Conservation (phyloP, 2,113 vertebrate genomes). For the Sinocyclocheilus maitianheensis region DNA sequence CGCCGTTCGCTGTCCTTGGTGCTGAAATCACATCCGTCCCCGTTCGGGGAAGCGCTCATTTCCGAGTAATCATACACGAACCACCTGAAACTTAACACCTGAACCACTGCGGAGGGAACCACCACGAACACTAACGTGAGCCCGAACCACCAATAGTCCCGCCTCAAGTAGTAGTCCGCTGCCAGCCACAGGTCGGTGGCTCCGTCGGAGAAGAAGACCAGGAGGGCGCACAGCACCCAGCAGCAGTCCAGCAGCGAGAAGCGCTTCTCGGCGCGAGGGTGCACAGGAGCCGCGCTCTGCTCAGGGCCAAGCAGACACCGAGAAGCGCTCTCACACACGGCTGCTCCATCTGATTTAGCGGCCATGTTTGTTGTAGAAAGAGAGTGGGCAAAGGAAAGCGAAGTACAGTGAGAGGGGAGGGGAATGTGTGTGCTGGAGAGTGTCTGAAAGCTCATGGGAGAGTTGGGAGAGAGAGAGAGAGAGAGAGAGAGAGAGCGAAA, state of each 20-base stretch:
- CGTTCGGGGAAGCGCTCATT: conserved; percentile 61
- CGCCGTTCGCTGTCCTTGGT: conserved; percentile 58
- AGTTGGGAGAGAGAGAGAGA: background rate
- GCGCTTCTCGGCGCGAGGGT: conserved; percentile 60
- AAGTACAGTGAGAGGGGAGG: conserved; percentile 39
- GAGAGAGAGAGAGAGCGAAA: conserved; percentile 49
- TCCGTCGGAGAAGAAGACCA: conserved; percentile 86
- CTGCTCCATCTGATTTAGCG: conserved; percentile 84
- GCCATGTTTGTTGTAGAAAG: conserved; percentile 81
- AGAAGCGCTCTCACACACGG: conserved; percentile 57
- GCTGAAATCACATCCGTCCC: conserved; percentile 56
- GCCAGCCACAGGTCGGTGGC: conserved; percentile 88
- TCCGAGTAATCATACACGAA: conserved; percentile 80
- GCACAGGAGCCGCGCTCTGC: conserved; percentile 44
- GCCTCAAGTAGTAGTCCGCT: conserved; percentile 79
- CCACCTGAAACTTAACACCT: conserved; percentile 88
- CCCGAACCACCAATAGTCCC: conserved; percentile 79
- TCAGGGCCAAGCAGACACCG: conserved; percentile 57
- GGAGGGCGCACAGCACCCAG: conserved; percentile 81
- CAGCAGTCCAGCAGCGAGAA: conserved; percentile 79
- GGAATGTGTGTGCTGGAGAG: conserved; percentile 18
- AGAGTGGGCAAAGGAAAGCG: conserved; percentile 56
- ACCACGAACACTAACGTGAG: conserved; percentile 83
- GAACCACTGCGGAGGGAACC: conserved; percentile 84
- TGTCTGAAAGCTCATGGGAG: conserved; percentile 46